Conservation (phyloP, 2,888 invertebrate genomes). For the Unio pictorum region DNA sequence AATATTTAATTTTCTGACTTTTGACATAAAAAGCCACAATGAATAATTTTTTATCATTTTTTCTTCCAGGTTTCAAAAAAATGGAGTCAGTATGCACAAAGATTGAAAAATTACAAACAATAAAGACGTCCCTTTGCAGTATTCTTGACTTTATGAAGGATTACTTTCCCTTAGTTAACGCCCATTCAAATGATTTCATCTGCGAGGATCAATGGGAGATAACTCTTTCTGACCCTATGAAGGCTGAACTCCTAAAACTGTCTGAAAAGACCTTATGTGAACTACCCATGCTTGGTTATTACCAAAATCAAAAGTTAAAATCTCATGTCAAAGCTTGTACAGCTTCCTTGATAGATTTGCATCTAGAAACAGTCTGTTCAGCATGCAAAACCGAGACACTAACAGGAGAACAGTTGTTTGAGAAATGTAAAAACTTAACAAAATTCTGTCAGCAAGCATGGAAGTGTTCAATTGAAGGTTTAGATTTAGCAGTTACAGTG, state of each 20-base stretch:
- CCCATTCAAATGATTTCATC: constrained; percentile 62
- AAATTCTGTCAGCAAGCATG: constrained; percentile 29
- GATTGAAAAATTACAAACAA: constrained; percentile 3
- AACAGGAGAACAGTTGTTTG: not conserved
- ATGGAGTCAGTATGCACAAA: too few species aligned
- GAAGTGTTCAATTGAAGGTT: constrained; percentile 18
- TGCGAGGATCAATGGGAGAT: constrained; percentile 50
- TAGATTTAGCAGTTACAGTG: constrained; percentile 12
- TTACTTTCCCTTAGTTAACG: constrained; percentile 60
- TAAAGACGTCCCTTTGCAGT: constrained; percentile 19
- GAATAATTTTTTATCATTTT: too few species aligned
- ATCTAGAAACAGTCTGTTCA: not conserved
- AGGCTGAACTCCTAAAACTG: constrained; percentile 37
- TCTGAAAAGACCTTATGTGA: constrained; percentile 33
- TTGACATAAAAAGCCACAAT: too few species aligned
- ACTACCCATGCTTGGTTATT: constrained; percentile 1
- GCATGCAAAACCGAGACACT: not conserved
- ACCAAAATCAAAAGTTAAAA: not conserved
- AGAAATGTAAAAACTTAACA: not conserved
- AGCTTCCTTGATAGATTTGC: not conserved
- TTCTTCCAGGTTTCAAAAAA: too few species aligned
- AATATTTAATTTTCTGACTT: too few species aligned
- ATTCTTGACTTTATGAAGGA: constrained; percentile 38
- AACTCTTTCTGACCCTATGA: constrained; percentile 38
- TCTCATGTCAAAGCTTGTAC: not conserved